Base-by-base conservation (phyloP, 1,140 invertebrate genomes). In the Triops cancriformis region DNA sequence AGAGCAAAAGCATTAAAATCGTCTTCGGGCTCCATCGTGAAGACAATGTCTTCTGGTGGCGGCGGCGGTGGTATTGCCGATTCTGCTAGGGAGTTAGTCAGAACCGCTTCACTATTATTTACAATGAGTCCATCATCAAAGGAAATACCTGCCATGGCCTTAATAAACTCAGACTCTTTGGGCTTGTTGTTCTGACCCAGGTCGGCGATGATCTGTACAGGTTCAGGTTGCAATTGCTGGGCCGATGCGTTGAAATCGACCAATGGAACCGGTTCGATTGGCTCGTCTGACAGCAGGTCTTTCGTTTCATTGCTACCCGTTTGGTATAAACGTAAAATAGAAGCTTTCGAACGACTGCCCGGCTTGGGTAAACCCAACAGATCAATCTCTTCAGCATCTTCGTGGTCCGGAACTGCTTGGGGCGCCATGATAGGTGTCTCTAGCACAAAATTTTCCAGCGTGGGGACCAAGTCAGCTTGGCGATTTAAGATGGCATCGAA, bases 1-100 rank as follows among this genome's bases (percentile, higher is more conserved):
- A 92, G 91, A 2, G 93, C 90, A 81, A 96, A 96, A 1, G 91
- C 93, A 84, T 95, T 93, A 78, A 93, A 93, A 23, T 89, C 89
- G 79, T 92, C 91, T 1, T 85, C 84, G 37, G 51, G 14, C 18
- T 23, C 51, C 51, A 64, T 64, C 14, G 51, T 18, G 18, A 64
- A 64, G 18, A 64, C 14, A 23, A 14, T 64, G 14, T 64, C 51
- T 64, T 64, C 51, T 37, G 7, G 2, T 37, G 31, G 78, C 75
- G 76, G 74, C 73, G 37, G 64, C 78, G 80, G 73, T 75, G 79
- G 72, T 74, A 79, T 74, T 64, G 77, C 74, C 26, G 43, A 77
- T 77, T 14, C 75, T 74, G n/a, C 78, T 75, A 64, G 72, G 74
- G 77, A 76, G 45, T 41, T 26, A 76, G 72, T 73, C 31, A n/a